These are phyloP conservation scores for Tarsius wallacei DNA, from an alignment of 2,797 vertebrate species.

Conservation along the genomic window DNA sequence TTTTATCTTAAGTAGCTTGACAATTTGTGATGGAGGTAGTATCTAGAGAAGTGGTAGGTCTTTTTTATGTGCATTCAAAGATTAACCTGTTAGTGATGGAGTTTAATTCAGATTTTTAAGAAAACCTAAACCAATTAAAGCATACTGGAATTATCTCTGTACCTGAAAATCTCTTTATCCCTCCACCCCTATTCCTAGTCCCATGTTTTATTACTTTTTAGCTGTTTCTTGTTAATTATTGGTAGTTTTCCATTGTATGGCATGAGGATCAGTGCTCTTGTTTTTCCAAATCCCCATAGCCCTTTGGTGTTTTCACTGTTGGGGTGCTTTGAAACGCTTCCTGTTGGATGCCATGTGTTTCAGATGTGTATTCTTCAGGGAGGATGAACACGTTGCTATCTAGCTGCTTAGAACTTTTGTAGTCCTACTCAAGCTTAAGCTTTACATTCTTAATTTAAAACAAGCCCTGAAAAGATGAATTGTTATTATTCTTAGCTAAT, in stretches of 20 bases:
- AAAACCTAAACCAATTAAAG: conserved; percentile 48
- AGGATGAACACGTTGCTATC: background rate
- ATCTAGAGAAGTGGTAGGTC: background rate
- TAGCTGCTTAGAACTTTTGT: background rate
- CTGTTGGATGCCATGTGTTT: conserved; percentile 18
- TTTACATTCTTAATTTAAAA: conserved; percentile 53
- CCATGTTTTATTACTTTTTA: conserved; percentile 23
- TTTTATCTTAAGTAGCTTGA: conserved; percentile 59
- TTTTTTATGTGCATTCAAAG: conserved; percentile 44
- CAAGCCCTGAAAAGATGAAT: conserved; percentile 24
- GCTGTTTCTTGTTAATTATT: conserved; percentile 10
- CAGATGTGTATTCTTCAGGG: background rate
- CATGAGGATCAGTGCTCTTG: background rate
- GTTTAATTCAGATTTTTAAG: conserved; percentile 52
- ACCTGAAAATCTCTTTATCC: background rate
- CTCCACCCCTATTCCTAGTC: rapidly evolving
- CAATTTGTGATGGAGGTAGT: background rate
- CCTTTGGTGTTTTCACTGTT: background rate
- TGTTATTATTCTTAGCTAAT: background rate
- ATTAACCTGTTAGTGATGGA: conserved; percentile 58
- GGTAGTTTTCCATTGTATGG: background rate
- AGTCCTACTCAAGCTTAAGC: background rate
- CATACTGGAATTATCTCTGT: background rate
- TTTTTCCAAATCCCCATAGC: background rate
- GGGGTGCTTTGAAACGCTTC: background rate